Base-by-base conservation (phyloP, 1,140 invertebrate genomes). In the Tetragnatha versicolor region DNA sequence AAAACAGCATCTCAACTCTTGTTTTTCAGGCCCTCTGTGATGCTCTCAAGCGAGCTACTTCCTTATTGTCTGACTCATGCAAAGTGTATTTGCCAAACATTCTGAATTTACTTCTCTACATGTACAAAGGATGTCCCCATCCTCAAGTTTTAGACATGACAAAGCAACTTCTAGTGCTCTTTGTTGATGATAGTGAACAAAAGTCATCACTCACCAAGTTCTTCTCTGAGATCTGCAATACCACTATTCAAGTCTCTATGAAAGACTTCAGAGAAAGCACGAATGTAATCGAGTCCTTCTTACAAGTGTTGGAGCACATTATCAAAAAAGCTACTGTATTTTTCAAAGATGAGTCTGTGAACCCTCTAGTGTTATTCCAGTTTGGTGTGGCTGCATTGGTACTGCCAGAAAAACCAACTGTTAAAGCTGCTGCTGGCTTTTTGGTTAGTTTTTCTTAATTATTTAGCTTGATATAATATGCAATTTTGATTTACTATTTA, bases 61-160 rank as follows among this genome's bases (percentile, higher is more conserved):
- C 88, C 9, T 90, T 91, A 45, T 84, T 94, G 51, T 87, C 91
- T 84, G 89, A 90, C 79, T 90, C 91, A 65, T 90, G 89, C 78
- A 85, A 87, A 49, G 89, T 89, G 0, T 85, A 93, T 66, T 83
- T 92, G 27, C 86, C 88, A 49, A 89, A 91, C 77, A 88, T 93
- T n/a, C 87, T 90, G 3, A 85, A 90, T 49, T 88, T 96, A n/a
- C 86, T 93, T 2, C 84, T 90, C 2, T 87, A 89, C 29, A 90
- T 92, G 2, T 93, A 94, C 83, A 88, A 90, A 75, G 87, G 87
- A 2, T 87, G 88, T 55, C 92, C 92, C 2, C 91, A 92, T 83
- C 86, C 89, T 0, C 86, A 89, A 1, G 90, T 93, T 0, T 82
- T 96, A 17, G 89, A 92, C 81, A 88, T 94, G 9, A 87, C 91